These are phyloP conservation scores for Coptotermes formosanus DNA, from an alignment of 1,140 invertebrate species.

Conservation along the genomic window DNA sequence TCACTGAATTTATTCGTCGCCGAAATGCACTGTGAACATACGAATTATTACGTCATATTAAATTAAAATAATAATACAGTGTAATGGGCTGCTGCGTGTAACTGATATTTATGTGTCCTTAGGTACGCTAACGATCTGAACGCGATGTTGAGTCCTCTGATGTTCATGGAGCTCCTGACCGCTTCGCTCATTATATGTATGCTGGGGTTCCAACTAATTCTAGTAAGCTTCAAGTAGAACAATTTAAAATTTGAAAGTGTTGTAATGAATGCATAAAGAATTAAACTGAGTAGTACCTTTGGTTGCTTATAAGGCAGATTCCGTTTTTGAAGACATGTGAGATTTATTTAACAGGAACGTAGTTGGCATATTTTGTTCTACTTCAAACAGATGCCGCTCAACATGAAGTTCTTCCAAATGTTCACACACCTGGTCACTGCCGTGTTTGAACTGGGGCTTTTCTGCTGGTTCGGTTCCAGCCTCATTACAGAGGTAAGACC, in stretches of 20 bases:
- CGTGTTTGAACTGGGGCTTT: not conserved
- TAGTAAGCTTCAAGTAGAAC: not conserved
- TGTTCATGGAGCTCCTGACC: not conserved
- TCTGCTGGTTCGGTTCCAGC: conserved; percentile 1
- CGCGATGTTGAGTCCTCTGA: not conserved
- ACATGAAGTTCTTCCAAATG: conserved; percentile 2
- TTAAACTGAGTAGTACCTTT: too few relatives aligned
- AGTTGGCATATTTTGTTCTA: too few relatives aligned
- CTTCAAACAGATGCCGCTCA: not conserved
- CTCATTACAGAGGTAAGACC: not conserved
- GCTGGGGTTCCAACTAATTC: not conserved
- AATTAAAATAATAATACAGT: too few relatives aligned
- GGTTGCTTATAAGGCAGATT: too few relatives aligned
- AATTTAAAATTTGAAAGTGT: not conserved
- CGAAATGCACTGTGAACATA: too few relatives aligned
- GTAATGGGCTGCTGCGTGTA: too few relatives aligned
- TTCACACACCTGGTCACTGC: not conserved
- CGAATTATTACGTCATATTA: too few relatives aligned
- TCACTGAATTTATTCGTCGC: too few relatives aligned
- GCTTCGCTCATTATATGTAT: not conserved
- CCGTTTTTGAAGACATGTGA: too few relatives aligned
- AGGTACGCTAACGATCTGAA: not conserved
- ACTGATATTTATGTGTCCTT: too few relatives aligned
- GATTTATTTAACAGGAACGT: too few relatives aligned
- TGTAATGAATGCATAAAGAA: too few relatives aligned